These are phyloP conservation scores for Agonum fuliginosum DNA, from an alignment of 2,888 invertebrate genomes.

Conservation along the genomic window DNA sequence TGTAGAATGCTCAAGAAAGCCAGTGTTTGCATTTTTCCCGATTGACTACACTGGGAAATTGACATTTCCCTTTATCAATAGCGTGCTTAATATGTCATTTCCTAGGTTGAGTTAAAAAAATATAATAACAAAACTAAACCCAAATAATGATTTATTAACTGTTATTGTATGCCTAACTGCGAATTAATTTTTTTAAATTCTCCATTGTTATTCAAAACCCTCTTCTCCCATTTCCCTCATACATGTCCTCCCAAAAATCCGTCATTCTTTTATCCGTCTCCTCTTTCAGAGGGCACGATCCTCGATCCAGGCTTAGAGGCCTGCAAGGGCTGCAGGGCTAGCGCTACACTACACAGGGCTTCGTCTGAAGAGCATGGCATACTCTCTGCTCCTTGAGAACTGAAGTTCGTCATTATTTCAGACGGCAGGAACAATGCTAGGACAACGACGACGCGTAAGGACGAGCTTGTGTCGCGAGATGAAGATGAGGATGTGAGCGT, in stretches of 20 bases:
- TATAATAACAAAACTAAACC: no score
- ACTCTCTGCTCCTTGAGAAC: slow-evolving; percentile 19
- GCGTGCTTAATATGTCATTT: no score
- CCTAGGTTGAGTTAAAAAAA: no score
- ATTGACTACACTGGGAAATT: no score
- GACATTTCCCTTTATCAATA: no score
- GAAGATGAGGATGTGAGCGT: no score
- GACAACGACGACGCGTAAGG: slow-evolving; percentile 38
- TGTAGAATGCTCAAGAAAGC: no score
- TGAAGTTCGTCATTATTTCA: slow-evolving; percentile 55
- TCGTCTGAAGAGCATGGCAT: slow-evolving; percentile 25
- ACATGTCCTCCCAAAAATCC: neutral
- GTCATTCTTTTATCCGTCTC: neutral
- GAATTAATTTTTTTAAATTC: no score
- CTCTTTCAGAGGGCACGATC: neutral
- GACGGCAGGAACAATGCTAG: slow-evolving; percentile 28
- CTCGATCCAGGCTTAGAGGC: neutral
- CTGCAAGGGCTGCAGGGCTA: neutral
- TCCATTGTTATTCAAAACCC: neutral
- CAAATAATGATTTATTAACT: no score
- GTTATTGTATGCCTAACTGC: no score
- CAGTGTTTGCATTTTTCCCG: no score
- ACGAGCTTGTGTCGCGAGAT: slow-evolving; percentile 18
- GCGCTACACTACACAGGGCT: neutral
- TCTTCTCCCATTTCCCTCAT: neutral